Evolutionary conservation across 2,797 vertebrate genomes (phyloP).

Genomic region (Clarias laeviceps): DNA sequence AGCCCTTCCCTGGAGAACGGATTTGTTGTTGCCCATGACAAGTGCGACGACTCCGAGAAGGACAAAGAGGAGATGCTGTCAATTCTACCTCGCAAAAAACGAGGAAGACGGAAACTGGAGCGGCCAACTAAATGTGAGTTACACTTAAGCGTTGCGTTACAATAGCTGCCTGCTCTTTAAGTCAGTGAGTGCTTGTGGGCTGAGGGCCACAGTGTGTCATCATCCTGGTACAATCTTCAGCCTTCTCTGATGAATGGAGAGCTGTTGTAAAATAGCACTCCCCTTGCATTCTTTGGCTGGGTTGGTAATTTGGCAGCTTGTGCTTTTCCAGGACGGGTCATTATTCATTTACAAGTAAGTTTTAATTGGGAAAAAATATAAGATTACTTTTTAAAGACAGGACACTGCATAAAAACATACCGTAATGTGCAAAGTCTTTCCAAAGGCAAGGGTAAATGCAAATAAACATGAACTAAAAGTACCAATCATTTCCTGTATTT

Average conservation of each 20-base stretch:
- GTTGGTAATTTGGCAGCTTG: constrained; percentile 22
- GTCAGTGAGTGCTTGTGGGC: constrained; percentile 1
- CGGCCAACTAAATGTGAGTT: constrained; percentile 85
- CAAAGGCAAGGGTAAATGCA: background rate
- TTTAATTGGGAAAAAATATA: background rate
- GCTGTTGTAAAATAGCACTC: constrained; percentile 22
- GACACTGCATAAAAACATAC: background rate
- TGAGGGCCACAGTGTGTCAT: constrained; percentile 30
- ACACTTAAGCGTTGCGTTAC: constrained; percentile 32
- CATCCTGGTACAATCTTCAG: constrained; percentile 11
- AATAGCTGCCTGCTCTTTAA: constrained; percentile 33
- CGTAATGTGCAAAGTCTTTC: background rate
- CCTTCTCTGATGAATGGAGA: constrained; percentile 26
- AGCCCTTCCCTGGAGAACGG: constrained; percentile 84
- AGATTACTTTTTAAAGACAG: background rate
- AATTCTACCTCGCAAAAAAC: constrained; percentile 74
- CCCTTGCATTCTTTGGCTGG: constrained; percentile 24
- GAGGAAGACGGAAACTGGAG: constrained; percentile 86
- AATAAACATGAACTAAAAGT: background rate
- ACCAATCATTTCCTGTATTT: background rate
- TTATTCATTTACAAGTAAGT: background rate
- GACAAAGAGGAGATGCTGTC: constrained; percentile 75
- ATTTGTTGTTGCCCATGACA: constrained; percentile 77
- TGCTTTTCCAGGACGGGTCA: background rate
- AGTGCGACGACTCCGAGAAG: constrained; percentile 77